phyloP scores from a whole-genome alignment of 1,140 invertebrate genomes.

The Megalopta genalis region DNA sequence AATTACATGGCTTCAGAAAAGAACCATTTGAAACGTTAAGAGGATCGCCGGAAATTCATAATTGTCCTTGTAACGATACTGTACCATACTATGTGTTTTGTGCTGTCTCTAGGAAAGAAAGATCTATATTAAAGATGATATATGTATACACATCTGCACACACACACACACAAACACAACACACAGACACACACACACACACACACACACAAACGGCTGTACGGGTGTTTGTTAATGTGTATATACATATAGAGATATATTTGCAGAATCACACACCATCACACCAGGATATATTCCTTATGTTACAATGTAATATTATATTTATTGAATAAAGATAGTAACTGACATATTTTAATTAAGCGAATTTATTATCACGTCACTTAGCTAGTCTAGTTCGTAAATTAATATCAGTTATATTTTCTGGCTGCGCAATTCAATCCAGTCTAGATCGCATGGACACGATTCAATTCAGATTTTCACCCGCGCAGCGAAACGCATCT shows the following conservation, averaged over 20 bases:
- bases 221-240: neutral
- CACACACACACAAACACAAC: neutral
- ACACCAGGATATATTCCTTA: constrained; percentile 64
- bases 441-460: no score
- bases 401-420: no score
- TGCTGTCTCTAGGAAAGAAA: constrained; percentile 62
- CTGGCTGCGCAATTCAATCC: no score
- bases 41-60: constrained; percentile 23
- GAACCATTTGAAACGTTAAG: neutral
- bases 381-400: no score
- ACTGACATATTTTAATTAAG: constrained; percentile 67
- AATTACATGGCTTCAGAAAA: neutral
- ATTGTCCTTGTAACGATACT: constrained; percentile 62
- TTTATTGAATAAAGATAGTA: constrained; percentile 73
- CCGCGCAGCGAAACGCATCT: no score
- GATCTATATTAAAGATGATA: constrained; percentile 60
- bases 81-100: constrained; percentile 64
- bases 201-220: neutral
- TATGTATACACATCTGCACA: constrained; percentile 43
- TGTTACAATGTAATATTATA: constrained; percentile 72
- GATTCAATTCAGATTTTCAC: no score
- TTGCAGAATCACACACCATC: constrained; percentile 49
- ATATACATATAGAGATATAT: constrained; percentile 54
- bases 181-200: no score
- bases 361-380: no score